Base-by-base conservation (phyloP, 2,797 vertebrate genomes). In the Rhinophrynus dorsalis region DNA sequence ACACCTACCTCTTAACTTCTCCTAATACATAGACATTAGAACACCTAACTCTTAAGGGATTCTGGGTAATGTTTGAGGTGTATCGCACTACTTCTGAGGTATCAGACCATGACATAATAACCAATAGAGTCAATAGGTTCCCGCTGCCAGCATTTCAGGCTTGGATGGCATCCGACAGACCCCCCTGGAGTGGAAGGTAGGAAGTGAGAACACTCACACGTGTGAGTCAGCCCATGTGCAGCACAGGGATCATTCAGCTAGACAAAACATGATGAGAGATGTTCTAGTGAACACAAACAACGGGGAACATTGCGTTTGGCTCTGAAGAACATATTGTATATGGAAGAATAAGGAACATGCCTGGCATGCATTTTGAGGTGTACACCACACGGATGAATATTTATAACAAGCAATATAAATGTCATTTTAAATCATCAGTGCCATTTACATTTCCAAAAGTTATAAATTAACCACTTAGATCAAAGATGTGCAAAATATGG, bases 81-180 rank as follows among this genome's bases (percentile, higher is more conserved):
- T 56, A 24, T 67, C 40, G 17, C 52, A 42, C 51, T 60, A 50
- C 56, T 45, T 51, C 24, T 29, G 50, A 52, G 24, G 8, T 26
- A 27, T 18, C 32, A 47, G 64, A 57, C 45, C 42, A 6, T 51
- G 55, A 51, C 26, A 59, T 60, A 51, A 42, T 60, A 59, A 20
- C 44, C 44, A 58, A 24, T 37, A 30, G 56, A 60, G 44, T 24
- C 45, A 21, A 12, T 48, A 45, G 32, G 32, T 60, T 32, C 40
- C 24, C 60, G 37, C 47, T 40, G 20, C 33, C 29, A 58, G 21
- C 17, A 33, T 21, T 17, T 24, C 29, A 15, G 30, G n/a, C 40
- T 58, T 20, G 7, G 30, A 47, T 57, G 23, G 29, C 24, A 67
- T 42, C 8, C 26, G 20, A 67, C 48, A 45, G 45, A 66, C 45